Base-by-base conservation (phyloP, 2,113 vertebrate species). In the Coreoperca whiteheadi region DNA sequence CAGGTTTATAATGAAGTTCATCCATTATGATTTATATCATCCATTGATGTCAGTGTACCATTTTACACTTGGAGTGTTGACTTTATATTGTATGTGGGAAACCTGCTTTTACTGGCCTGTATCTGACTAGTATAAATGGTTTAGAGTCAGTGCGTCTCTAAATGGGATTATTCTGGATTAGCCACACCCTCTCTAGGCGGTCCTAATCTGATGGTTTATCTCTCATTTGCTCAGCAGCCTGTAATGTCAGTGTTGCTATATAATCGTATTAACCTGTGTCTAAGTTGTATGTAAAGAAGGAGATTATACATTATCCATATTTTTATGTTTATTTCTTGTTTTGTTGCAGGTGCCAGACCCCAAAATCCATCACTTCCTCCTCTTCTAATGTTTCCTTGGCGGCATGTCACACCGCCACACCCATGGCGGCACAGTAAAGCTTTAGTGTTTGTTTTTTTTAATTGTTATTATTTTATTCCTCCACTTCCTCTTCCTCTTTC, bases 311-410 rank as follows among this genome's bases (percentile, higher is more conserved):
- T 39, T 8, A 48, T 32, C 11, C 10, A 51, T 63, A 20, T 48
- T 57, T 74, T 48, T 15, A 43, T 61, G 28, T 63, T 9, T 18
- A 51, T 85, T 28, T 56, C 25, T 66, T 64, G 8, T 18, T 39
- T 41, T 74, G 61, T 43, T 82, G 32, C 94, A 99, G 98, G 98
- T 98, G 96, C 91, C 98, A 97, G 95, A 94, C 92, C 8, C 95
- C 96, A 0, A 96, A 96, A 83, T 92, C 93, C 50, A 91, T 97
- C 89, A 93, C 96, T 0, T 94, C 97, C 74, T 97, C 97, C 8
- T 90, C 96, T 39, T 96, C 97, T 30, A 95, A 95, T 34, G 93
- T 92, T 74, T 97, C 97, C n/a, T 83, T 97, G 81, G 88, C 88
- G 18, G 85, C 94, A 56, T 96, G 87, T 94, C 96, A 90, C 90